Evolutionary conservation across 2,888 invertebrate species (phyloP).

Genomic region (Apoderus coryli): DNA sequence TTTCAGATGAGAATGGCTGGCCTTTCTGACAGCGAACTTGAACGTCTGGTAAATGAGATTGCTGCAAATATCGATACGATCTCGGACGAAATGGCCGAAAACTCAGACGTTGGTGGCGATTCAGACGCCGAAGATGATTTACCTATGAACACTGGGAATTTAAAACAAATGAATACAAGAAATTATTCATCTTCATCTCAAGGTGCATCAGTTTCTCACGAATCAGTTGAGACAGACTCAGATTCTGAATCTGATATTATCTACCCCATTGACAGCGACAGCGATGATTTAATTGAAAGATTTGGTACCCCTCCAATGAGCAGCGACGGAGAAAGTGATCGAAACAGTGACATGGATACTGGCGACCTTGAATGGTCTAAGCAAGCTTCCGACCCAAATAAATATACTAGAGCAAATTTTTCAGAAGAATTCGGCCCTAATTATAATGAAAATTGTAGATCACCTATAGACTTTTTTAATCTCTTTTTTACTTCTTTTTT

Average conservation of each 20-base stretch:
- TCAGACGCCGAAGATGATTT: conserved; percentile 3
- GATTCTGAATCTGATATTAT: neutral
- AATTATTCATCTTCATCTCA: conserved; percentile 1
- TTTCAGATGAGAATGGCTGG: conserved; percentile 1
- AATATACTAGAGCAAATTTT: neutral
- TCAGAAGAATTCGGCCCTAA: neutral
- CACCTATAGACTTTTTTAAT: conserved; percentile 2
- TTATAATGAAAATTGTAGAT: neutral
- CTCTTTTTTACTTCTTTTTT: neutral
- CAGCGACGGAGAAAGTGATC: conserved; percentile 3
- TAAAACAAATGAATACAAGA: neutral
- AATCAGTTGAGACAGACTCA: neutral
- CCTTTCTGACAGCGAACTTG: neutral
- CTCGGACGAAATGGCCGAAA: conserved; percentile 4
- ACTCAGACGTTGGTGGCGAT: conserved; percentile 5
- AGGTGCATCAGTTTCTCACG: too few relatives aligned
- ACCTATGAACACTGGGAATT: neutral
- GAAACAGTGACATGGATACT: neutral
- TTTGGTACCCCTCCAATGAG: neutral
- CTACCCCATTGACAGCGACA: neutral
- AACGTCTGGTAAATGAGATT: conserved; percentile 2
- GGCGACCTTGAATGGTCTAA: neutral
- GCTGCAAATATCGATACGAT: too few relatives aligned
- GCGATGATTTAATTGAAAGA: neutral
- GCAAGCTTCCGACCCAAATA: neutral